Percentiles rank a stretch among this genome's conserved stretches.
Conservation (phyloP, 1,140 invertebrate genomes). For the Lepidurus couesii region DNA sequence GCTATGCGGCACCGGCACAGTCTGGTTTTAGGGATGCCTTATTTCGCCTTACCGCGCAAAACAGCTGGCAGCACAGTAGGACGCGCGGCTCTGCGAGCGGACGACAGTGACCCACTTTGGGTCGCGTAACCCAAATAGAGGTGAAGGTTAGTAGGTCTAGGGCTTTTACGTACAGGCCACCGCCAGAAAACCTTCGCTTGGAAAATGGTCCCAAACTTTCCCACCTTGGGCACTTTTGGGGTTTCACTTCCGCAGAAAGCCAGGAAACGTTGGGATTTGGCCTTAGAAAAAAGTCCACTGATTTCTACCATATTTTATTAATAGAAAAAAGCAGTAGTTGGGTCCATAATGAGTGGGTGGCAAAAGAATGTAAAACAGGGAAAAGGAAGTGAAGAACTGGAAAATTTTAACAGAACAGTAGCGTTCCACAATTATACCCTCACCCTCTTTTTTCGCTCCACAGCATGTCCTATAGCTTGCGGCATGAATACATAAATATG, state of each 20-base stretch:
- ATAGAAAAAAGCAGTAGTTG: neutral
- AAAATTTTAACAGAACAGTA: neutral
- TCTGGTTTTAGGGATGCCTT: neutral
- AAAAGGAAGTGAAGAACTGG: neutral
- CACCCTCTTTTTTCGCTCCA: neutral
- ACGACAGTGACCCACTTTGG: constrained; percentile 17
- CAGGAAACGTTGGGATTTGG: too few relatives aligned
- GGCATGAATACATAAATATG: constrained; percentile 16
- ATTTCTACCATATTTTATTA: too few relatives aligned
- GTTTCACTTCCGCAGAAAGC: too few relatives aligned
- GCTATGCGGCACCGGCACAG: neutral
- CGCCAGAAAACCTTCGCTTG: neutral
- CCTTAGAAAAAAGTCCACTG: too few relatives aligned
- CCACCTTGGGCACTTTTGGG: too few relatives aligned
- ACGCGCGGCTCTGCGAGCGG: neutral
- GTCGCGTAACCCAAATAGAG: constrained; percentile 18
- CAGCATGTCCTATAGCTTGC: neutral
- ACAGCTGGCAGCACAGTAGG: constrained; percentile 2
- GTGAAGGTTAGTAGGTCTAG: constrained; percentile 21
- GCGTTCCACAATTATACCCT: neutral
- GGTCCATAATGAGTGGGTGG: neutral
- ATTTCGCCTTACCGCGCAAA: neutral
- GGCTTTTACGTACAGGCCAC: neutral
- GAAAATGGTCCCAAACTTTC: neutral
- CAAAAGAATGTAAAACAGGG: neutral